Base-by-base conservation (phyloP, 2,888 invertebrate species). In the Bombylius major region DNA sequence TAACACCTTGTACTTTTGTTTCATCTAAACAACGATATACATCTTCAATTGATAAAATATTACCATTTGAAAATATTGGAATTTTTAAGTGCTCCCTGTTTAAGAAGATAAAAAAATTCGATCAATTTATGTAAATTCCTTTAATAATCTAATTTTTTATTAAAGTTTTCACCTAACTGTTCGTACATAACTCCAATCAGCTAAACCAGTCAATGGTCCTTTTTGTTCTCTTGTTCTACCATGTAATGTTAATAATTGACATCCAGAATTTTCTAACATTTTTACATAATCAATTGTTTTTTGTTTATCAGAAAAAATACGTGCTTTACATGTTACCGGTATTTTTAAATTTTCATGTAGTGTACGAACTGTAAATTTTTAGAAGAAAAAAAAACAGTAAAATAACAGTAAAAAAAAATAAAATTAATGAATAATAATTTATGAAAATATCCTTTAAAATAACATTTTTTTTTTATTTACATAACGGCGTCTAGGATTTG, bases 21-120 rank as follows among this genome's bases (percentile, higher is more conserved):
- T 82, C 86, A 56, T 82, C 76, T 53, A 98, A 73, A 71, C 98
- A 99, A 60, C 85, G 78, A 56, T 86, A 76, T 3, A 92, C 83
- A 78, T 99, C 98, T 66, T 86, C 83, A 64, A 91, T 71, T 65
- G 87, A 89, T 71, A 97, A 93, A 63, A 99, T 92, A 70, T 99
- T 99, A 14, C 99, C 98, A 78, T 99, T 99, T 34, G 97, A 95
- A 70, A 98, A 85, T 67, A 99, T 90, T 13, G 99, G 98, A 66
- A 99, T 87, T 59, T 82, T 84, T 33, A 98, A 82, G 57, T 84
- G 83, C 63, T 90, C 81, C 66, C 92, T 93, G 12, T 23, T 47
- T 47, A 4, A 6, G 5, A 4, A 13, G n/a, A 45, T n/a, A 53
- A 31, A 53, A 36, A 47, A 48, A 54, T 23, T 23, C 23, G 23